A percentile compares a stretch with the other conserved stretches of the same genome.
Evolutionary conservation across 1,140 invertebrate species (phyloP).

Genomic region (Drosophila trapezifrons): DNA sequence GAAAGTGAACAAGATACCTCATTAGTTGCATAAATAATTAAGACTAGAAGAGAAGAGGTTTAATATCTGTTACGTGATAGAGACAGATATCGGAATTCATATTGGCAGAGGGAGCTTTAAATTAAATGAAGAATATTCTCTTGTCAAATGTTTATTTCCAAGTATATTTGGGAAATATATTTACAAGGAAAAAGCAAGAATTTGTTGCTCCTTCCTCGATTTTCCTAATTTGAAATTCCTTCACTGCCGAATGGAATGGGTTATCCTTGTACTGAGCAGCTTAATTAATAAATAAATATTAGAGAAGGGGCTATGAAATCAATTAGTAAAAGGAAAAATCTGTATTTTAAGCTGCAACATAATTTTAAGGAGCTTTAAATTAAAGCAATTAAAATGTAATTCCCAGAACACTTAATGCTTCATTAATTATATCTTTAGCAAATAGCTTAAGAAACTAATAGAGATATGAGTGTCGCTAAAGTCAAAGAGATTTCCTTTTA

Average conservation of each 20-base stretch:
- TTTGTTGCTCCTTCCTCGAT: too few species aligned
- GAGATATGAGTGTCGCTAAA: background rate
- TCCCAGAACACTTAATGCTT: background rate
- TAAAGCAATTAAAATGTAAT: background rate
- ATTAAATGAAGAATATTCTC: too few species aligned
- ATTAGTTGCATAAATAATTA: constrained; percentile 3
- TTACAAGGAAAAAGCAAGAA: too few species aligned
- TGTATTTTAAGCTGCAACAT: too few species aligned
- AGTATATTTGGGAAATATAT: too few species aligned
- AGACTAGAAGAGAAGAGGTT: background rate
- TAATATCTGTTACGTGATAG: background rate
- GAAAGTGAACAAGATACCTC: constrained; percentile 1
- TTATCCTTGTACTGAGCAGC: background rate
- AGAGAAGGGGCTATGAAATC: background rate
- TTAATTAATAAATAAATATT: background rate
- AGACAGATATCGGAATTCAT: background rate
- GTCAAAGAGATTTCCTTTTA: background rate
- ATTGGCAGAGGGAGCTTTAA: too few species aligned
- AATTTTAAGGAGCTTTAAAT: too few species aligned
- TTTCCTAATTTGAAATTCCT: background rate
- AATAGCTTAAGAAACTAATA: background rate
- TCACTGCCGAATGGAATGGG: background rate
- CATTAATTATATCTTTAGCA: background rate
- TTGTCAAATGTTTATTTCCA: too few species aligned
- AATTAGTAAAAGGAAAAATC: too few species aligned